phyloP scores from a whole-genome alignment of 2,888 invertebrate genomes.

The Candidula unifasciata region DNA sequence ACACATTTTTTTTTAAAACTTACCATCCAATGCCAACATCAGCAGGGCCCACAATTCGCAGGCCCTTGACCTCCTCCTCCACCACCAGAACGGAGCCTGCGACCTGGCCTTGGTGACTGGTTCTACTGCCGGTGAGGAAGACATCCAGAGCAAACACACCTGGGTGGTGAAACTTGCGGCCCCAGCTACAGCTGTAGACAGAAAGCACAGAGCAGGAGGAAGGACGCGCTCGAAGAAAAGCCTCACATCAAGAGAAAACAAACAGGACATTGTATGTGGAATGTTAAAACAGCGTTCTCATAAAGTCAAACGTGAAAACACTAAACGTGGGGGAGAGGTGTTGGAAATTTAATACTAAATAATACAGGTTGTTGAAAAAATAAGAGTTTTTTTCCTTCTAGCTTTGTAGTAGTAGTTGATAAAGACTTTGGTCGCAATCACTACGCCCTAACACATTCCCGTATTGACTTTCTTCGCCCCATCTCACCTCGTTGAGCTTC shows the following conservation, averaged over 20 bases:
- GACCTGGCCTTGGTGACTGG: slow-evolving; percentile 20
- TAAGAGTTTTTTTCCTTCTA: too few species aligned
- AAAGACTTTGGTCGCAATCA: too few species aligned
- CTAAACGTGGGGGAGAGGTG: neutral
- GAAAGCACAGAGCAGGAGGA: slow-evolving; percentile 18
- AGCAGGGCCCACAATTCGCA: slow-evolving; percentile 62
- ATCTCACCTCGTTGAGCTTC: too few species aligned
- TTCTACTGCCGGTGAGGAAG: slow-evolving; percentile 52
- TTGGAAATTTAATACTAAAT: too few species aligned
- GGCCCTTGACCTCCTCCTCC: slow-evolving; percentile 64
- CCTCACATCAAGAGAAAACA: slow-evolving; percentile 49
- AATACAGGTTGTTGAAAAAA: too few species aligned
- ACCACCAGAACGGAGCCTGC: slow-evolving; percentile 56
- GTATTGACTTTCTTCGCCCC: too few species aligned
- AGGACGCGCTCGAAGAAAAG: slow-evolving; percentile 39
- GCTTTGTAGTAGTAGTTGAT: too few species aligned
- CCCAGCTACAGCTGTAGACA: slow-evolving; percentile 60
- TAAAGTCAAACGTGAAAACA: slow-evolving; percentile 45
- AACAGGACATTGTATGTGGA: slow-evolving; percentile 37
- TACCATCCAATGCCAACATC: slow-evolving; percentile 64
- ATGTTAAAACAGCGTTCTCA: slow-evolving; percentile 22
- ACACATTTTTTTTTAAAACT: too few species aligned
- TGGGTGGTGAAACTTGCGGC: slow-evolving; percentile 58
- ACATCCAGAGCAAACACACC: slow-evolving; percentile 59
- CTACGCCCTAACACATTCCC: too few species aligned